Evolutionary conservation across 1,140 invertebrate genomes (phyloP).

Genomic region (Drosophila nasuta): DNA sequence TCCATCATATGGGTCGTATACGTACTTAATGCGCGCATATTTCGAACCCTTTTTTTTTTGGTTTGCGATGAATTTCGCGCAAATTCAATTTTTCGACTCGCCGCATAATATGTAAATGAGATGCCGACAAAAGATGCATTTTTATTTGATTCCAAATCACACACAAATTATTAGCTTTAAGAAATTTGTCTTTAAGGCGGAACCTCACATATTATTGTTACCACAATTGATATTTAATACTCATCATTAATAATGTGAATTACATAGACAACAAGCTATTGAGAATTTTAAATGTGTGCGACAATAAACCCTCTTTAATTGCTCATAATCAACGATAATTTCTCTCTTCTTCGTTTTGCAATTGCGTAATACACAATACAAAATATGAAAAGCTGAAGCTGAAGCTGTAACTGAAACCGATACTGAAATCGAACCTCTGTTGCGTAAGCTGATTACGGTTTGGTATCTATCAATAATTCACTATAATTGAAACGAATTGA

Average conservation of each 20-base stretch:
- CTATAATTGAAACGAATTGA: slow-evolving; percentile 5
- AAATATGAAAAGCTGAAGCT: background rate
- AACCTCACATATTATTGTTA: too few species aligned
- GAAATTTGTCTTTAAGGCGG: too few species aligned
- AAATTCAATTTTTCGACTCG: too few species aligned
- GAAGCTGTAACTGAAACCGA: background rate
- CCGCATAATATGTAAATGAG: background rate
- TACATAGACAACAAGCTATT: background rate
- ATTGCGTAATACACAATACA: background rate
- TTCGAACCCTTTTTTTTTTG: too few species aligned
- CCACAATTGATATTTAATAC: slow-evolving; percentile 1
- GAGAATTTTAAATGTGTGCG: background rate
- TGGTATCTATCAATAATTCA: slow-evolving; percentile 7
- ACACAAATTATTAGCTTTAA: too few species aligned
- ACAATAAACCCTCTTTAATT: background rate
- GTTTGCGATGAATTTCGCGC: too few species aligned
- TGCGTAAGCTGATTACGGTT: slow-evolving; percentile 7
- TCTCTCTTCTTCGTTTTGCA: background rate
- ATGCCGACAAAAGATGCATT: too few species aligned
- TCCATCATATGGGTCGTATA: slow-evolving; percentile 22
- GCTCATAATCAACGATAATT: background rate
- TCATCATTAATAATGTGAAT: background rate
- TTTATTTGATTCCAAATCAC: too few species aligned
- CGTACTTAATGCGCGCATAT: slow-evolving; percentile 23
- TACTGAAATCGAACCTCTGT: background rate